Evolutionary conservation across 2,888 invertebrate species (phyloP), one percentile per base, ranked within the genome.

Genomic region (Cyrtodaria siliqua): DNA sequence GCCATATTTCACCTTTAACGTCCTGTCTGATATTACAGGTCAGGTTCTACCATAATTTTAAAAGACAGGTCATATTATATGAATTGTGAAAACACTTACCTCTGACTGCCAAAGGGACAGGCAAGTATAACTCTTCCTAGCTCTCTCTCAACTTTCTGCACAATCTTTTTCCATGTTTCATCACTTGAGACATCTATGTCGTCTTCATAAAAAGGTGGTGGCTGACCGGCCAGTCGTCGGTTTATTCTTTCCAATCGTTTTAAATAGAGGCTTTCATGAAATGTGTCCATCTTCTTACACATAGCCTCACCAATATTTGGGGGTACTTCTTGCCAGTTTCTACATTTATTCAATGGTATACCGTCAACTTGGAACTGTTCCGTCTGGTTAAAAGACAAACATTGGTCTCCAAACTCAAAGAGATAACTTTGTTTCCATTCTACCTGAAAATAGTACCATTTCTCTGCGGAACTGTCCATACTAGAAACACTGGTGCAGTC

Each of bases 51-150:
- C n/a, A n/a, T n/a, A n/a, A n/a, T n/a, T n/a, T n/a, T n/a, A n/a
- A n/a, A n/a, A n/a, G n/a, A n/a, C n/a, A n/a, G n/a, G n/a, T n/a
- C n/a, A n/a, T n/a, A n/a, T n/a, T n/a, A n/a, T n/a, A n/a, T n/a
- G n/a, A n/a, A 29, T 53, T 33, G 33, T 33, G 33, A 9, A 44
- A 44, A 9, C 6, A 18, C 56, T 49, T 73, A 90, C 91, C 90
- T 89, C 63, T 89, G 90, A 84, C 91, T 91, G 16, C 90, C 90
- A 87, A 90, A 91, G 14, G 89, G 89, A 76, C 91, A 91, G 14
- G 89, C 90, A 24, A 91, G 56, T 40, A 89, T 78, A 33, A 91
- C 86, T 72, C 70, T 81, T 6, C 91, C 90, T 40, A 90, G 82
- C 44, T 88, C 86, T 42, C 40, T 67, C 55, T 87, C 83, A n/a